A percentile compares a stretch with the other conserved stretches of the same genome.
Conservation (phyloP, 2,113 vertebrate genomes). For the Microtus oregoni region DNA sequence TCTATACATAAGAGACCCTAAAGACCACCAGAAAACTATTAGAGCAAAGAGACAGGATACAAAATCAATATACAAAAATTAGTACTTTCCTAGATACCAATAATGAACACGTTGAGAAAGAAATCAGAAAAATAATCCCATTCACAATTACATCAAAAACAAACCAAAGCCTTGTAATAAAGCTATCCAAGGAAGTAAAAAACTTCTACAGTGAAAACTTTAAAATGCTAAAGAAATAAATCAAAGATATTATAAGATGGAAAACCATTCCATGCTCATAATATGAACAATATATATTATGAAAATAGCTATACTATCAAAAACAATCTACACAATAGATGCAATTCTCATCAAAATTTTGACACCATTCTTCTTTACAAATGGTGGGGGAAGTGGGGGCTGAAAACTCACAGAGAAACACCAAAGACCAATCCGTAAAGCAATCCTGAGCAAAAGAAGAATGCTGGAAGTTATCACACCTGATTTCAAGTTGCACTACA, state of each 20-base stretch:
- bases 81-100: neutral
- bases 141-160: neutral
- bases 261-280: neutral
- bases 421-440: neutral
- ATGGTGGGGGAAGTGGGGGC: accelerated
- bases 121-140: neutral
- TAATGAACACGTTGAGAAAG: neutral
- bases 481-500: neutral
- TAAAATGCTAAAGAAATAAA: neutral
- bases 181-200: neutral
- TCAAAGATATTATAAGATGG: neutral
- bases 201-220: neutral
- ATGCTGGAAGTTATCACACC: neutral
- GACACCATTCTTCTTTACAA: neutral
- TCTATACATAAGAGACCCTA: neutral
- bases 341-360: neutral
- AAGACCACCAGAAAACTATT: neutral
- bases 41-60: neutral
- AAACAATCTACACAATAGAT: neutral
- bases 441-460: neutral
- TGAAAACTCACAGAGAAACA: neutral
- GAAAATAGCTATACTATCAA: neutral
- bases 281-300: neutral
- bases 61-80: neutral
- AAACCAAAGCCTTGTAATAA: neutral